These are phyloP conservation scores for Geococcyx californianus DNA, from an alignment of 2,113 vertebrate species.

Conservation along the genomic window DNA sequence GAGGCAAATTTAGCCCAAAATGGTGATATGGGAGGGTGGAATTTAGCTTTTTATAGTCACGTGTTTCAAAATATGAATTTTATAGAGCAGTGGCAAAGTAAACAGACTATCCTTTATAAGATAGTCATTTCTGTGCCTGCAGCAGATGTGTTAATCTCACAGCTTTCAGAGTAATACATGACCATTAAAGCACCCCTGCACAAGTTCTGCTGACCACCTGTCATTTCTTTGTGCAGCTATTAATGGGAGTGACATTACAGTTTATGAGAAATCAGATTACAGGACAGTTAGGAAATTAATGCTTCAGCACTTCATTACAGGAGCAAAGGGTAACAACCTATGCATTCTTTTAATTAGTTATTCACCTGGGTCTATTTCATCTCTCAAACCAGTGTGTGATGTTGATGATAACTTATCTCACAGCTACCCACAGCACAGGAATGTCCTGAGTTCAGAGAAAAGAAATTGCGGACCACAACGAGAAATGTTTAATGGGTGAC, in stretches of 20 bases:
- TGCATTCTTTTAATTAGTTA: background rate
- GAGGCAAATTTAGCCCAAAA: background rate
- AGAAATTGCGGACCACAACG: background rate
- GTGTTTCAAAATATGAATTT: background rate
- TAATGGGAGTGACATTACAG: background rate
- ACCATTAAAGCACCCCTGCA: background rate
- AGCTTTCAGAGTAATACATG: background rate
- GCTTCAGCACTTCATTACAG: background rate
- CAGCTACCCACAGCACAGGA: background rate
- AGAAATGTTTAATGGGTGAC: background rate
- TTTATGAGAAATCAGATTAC: slow-evolving; percentile 18
- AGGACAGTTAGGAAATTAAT: slow-evolving; percentile 11
- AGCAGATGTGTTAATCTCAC: slow-evolving; percentile 6
- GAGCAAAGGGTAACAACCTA: background rate
- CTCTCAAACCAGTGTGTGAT: background rate
- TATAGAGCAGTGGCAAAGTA: background rate
- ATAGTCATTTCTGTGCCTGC: background rate
- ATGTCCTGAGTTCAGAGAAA: background rate
- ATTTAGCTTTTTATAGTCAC: background rate
- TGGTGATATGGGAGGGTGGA: background rate
- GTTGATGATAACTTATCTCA: background rate
- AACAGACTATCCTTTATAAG: background rate
- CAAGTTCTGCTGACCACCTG: background rate
- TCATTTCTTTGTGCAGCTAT: background rate
- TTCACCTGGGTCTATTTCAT: background rate